These are phyloP conservation scores for Thereva unica DNA, from an alignment of 2,888 invertebrate species.

Conservation along the genomic window DNA sequence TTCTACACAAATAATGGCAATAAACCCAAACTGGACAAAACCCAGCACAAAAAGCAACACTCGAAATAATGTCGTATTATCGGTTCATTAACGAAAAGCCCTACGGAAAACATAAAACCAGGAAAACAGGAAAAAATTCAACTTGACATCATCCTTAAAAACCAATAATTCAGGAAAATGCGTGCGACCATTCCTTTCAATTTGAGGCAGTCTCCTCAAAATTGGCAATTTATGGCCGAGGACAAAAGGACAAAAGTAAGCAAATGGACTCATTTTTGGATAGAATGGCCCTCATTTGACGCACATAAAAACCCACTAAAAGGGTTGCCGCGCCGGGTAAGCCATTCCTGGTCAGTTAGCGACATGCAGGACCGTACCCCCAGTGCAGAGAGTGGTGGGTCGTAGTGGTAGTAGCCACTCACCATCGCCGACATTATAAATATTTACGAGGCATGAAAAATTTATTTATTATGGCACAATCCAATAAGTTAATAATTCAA, in stretches of 20 bases:
- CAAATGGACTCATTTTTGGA: conserved; percentile 32
- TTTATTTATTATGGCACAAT: conserved; percentile 48
- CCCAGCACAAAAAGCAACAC: no score
- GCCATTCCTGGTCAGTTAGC: conserved; percentile 24
- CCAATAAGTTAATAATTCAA: conserved; percentile 48
- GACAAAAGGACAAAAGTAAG: conserved; percentile 20
- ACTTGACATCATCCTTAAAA: not conserved
- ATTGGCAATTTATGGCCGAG: conserved; percentile 28
- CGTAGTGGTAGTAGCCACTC: not conserved
- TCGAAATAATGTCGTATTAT: no score
- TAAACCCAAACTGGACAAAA: no score
- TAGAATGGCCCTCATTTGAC: conserved; percentile 26
- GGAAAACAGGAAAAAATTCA: not conserved
- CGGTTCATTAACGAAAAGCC: no score
- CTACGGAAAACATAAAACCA: not conserved
- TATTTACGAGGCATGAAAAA: conserved; percentile 47
- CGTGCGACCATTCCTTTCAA: conserved; percentile 18
- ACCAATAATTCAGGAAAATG: conserved; percentile 1
- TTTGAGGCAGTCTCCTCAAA: conserved; percentile 30
- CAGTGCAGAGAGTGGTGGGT: no score
- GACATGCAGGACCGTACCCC: no score
- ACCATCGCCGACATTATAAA: conserved; percentile 39
- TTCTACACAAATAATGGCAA: no score
- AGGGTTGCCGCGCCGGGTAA: conserved; percentile 17
- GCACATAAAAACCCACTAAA: conserved; percentile 20